Percentiles rank a stretch among this genome's conserved stretches.
Evolutionary conservation across 2,113 vertebrate genomes (phyloP).

Genomic region (Hyla sarda): DNA sequence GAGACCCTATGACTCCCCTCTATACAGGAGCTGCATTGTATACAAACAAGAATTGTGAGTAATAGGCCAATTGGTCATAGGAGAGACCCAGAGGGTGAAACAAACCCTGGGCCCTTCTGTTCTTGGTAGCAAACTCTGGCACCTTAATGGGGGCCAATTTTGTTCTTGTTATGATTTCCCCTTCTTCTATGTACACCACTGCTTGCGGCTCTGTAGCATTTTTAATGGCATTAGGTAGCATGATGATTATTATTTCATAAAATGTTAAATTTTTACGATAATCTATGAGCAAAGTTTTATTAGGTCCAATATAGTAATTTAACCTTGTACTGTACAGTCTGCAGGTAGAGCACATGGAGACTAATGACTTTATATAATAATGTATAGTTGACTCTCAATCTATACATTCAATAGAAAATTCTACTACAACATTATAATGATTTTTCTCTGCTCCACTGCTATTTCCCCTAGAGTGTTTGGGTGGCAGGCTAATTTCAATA

Average conservation of each 20-base stretch:
- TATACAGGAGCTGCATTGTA: too few species aligned
- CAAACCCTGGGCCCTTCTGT: too few species aligned
- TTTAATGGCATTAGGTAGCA: too few species aligned
- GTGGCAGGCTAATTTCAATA: constrained; percentile 35
- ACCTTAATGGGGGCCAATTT: too few species aligned
- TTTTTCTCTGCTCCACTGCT: constrained; percentile 19
- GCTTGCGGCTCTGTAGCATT: background rate
- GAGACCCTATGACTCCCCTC: too few species aligned
- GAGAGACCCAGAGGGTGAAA: too few species aligned
- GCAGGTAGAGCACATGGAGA: background rate
- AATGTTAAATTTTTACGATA: background rate
- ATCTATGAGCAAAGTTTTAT: background rate
- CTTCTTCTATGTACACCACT: background rate
- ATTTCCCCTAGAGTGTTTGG: constrained; percentile 27
- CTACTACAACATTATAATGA: constrained; percentile 8
- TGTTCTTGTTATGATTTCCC: too few species aligned
- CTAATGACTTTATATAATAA: background rate
- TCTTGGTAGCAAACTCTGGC: too few species aligned
- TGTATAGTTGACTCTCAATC: background rate
- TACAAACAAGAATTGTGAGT: too few species aligned
- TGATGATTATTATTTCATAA: background rate
- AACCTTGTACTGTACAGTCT: background rate
- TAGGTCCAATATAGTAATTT: background rate
- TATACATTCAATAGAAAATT: background rate
- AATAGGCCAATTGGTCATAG: background rate